A percentile compares a stretch with the other conserved stretches of the same genome.
Evolutionary conservation across 2,797 vertebrate species (phyloP).

Genomic region (Falco cherrug): DNA sequence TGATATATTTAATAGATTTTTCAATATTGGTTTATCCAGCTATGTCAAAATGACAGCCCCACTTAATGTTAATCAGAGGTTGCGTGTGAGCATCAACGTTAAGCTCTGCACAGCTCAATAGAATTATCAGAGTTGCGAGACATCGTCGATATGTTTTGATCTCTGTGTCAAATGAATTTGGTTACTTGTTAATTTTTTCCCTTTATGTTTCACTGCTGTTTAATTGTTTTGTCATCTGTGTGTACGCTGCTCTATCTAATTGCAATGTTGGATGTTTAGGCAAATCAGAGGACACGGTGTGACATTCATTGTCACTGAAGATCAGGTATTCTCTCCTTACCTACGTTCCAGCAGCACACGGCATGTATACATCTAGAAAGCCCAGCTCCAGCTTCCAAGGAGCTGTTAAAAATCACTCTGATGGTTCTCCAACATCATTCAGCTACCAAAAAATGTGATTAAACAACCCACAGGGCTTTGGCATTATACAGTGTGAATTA

Average conservation of each 20-base stretch:
- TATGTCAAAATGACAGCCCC: constrained; percentile 74
- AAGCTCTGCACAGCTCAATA: constrained; percentile 63
- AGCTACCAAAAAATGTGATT: background rate
- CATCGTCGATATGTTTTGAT: constrained; percentile 77
- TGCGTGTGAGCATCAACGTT: constrained; percentile 56
- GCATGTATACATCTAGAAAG: background rate
- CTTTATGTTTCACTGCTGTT: constrained; percentile 62
- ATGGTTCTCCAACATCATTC: background rate
- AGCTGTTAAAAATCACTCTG: background rate
- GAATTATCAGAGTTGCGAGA: constrained; percentile 69
- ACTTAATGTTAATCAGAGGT: constrained; percentile 77
- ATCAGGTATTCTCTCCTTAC: background rate
- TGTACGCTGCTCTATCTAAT: background rate
- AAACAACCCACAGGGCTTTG: background rate
- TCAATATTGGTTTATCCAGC: constrained; percentile 77
- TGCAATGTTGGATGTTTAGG: constrained; percentile 16
- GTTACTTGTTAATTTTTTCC: constrained; percentile 65
- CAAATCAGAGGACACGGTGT: constrained; percentile 1
- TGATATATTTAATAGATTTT: constrained; percentile 77
- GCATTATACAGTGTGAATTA: background rate
- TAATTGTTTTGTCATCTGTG: constrained; percentile 61
- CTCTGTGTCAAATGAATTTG: constrained; percentile 69
- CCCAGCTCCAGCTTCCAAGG: background rate
- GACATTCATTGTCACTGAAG: background rate
- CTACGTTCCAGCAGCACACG: background rate